Conservation (phyloP, 37 sponge, comb jelly and placozoan genomes). For the Cliona cf. orientalis region DNA sequence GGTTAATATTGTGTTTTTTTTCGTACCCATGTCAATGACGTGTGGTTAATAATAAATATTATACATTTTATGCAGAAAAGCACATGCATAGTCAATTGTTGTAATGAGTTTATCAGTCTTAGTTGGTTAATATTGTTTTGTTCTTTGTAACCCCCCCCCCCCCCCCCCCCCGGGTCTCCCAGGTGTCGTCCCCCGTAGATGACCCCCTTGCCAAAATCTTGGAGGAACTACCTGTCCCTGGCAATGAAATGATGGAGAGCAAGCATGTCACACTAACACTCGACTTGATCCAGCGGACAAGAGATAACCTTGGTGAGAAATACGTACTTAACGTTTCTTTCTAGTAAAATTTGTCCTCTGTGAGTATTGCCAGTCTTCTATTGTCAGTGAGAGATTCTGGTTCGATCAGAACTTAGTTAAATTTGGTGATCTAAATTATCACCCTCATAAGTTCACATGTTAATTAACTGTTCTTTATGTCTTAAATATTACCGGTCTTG, state of each 20-base stretch:
- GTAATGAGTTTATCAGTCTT: no score
- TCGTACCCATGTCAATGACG: no score
- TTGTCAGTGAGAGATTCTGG: neutral
- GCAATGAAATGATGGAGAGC: slow-evolving; percentile 33
- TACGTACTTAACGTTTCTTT: no score
- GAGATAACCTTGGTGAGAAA: slow-evolving; percentile 37
- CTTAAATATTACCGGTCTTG: no score
- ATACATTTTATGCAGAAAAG: no score
- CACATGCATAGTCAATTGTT: no score
- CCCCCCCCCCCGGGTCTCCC: neutral
- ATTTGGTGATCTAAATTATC: neutral
- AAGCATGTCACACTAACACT: slow-evolving; percentile 31
- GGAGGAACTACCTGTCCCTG: slow-evolving; percentile 44
- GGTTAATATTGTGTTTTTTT: no score
- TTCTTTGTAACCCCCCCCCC: no score
- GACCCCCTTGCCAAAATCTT: slow-evolving; percentile 39
- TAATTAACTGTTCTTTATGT: neutral
- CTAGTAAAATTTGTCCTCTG: neutral
- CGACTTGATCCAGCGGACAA: slow-evolving; percentile 30
- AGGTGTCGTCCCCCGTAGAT: slow-evolving; percentile 34
- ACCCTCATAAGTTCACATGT: neutral
- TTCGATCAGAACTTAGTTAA: neutral
- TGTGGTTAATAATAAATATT: no score
- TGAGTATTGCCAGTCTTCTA: neutral
- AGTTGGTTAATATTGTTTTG: no score